Evolutionary conservation across 1,140 invertebrate genomes (phyloP).

Genomic region (Drosophila funebris): DNA sequence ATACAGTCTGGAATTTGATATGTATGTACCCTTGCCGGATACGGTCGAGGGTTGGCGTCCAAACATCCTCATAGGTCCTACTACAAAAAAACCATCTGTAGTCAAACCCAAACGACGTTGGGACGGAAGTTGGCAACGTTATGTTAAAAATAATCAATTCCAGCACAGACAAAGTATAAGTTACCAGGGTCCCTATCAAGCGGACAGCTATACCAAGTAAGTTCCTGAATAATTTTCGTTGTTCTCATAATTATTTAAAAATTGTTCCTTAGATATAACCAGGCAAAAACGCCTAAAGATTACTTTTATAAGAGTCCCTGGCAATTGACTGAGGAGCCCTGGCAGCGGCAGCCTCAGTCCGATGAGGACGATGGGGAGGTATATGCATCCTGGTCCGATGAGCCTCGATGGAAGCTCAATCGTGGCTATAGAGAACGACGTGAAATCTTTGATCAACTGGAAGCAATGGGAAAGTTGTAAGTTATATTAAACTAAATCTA

Average conservation of each 20-base stretch:
- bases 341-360: background rate
- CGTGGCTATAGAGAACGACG: slow-evolving; percentile 60
- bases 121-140: slow-evolving; percentile 18
- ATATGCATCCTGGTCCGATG: slow-evolving; percentile 50
- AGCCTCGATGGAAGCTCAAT: slow-evolving; percentile 64
- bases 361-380: slow-evolving; percentile 16
- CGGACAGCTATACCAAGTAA: slow-evolving; percentile 16
- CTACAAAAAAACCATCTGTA: background rate
- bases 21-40: slow-evolving; percentile 58
- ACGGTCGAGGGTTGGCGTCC: slow-evolving; percentile 63
- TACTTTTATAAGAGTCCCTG: slow-evolving; percentile 49
- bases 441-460: slow-evolving; percentile 61
- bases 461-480: slow-evolving; percentile 63
- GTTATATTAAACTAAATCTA: background rate
- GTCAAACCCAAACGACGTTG: slow-evolving; percentile 29
- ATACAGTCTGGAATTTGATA: slow-evolving; percentile 67
- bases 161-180: background rate
- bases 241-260: background rate
- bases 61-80: slow-evolving; percentile 36
- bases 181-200: slow-evolving; percentile 8
- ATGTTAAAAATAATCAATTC: background rate
- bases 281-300: slow-evolving; percentile 3
- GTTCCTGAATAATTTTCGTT: background rate
- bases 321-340: slow-evolving; percentile 15
- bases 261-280: background rate